Evolutionary conservation across 1,140 invertebrate species (phyloP).

Genomic region (Halictus rubicundus): DNA sequence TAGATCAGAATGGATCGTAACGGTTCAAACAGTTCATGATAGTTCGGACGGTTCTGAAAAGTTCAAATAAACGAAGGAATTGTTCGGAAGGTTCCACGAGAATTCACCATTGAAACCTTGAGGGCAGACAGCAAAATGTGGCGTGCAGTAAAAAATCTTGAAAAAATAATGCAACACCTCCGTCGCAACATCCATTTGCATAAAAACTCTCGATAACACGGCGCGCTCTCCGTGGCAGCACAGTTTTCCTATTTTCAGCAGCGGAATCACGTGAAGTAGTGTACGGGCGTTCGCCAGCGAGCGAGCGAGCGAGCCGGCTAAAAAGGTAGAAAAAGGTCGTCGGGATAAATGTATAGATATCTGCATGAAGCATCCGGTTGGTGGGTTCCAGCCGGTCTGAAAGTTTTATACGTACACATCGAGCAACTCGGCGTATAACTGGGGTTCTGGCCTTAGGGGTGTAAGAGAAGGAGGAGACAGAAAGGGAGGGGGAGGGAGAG

Average conservation of each 20-base stretch:
- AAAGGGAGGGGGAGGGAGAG: too few relatives aligned
- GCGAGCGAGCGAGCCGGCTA: too few relatives aligned
- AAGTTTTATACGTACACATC: slow-evolving; percentile 58
- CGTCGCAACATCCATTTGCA: not conserved
- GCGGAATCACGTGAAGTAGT: not conserved
- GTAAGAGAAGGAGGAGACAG: too few relatives aligned
- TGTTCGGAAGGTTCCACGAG: too few relatives aligned
- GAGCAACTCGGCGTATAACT: slow-evolving; percentile 30
- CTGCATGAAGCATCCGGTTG: slow-evolving; percentile 29
- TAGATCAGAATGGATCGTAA: too few relatives aligned
- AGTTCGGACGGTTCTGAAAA: too few relatives aligned
- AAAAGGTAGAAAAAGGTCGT: slow-evolving; percentile 13
- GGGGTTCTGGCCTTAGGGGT: slow-evolving; percentile 19
- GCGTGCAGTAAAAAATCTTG: too few relatives aligned
- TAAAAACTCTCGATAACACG: not conserved
- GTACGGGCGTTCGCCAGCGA: not conserved
- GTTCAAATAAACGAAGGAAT: too few relatives aligned
- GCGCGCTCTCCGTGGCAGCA: not conserved
- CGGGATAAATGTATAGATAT: slow-evolving; percentile 43
- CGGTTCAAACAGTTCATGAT: too few relatives aligned
- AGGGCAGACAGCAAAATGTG: too few relatives aligned
- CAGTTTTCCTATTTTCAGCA: not conserved
- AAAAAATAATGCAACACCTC: not conserved
- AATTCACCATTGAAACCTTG: too few relatives aligned
- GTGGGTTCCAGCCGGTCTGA: slow-evolving; percentile 29